phyloP scores from a whole-genome alignment of 2,888 invertebrate genomes.

The Asteroscopus sphinx region DNA sequence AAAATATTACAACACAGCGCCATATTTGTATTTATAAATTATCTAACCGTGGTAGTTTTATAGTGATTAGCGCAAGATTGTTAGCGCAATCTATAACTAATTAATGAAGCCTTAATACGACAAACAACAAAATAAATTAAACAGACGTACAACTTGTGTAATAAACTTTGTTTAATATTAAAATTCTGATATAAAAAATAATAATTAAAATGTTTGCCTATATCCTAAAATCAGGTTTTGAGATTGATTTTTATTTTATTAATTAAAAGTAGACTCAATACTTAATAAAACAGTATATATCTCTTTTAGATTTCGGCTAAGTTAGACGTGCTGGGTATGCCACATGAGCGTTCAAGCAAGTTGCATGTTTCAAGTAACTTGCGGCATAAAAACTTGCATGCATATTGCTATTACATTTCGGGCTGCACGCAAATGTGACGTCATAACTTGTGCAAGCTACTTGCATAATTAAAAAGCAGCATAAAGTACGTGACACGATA shows the following conservation, averaged over 20 bases:
- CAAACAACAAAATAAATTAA: conserved; percentile 60
- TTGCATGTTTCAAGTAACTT: too few relatives aligned
- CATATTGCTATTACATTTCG: too few relatives aligned
- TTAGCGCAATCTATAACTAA: conserved; percentile 27
- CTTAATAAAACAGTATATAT: background rate
- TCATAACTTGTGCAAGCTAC: too few relatives aligned
- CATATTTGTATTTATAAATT: background rate
- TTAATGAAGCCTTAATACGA: conserved; percentile 48
- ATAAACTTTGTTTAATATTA: conserved; percentile 61
- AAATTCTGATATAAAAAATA: conserved; percentile 50
- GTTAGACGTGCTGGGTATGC: conserved; percentile 3
- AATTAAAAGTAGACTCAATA: conserved; percentile 12
- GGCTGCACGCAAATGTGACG: too few relatives aligned
- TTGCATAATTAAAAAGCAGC: background rate
- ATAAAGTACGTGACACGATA: too few relatives aligned
- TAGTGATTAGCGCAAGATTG: background rate
- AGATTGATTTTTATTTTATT: conserved; percentile 23
- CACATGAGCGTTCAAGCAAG: too few relatives aligned
- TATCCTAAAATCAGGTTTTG: conserved; percentile 33
- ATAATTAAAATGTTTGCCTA: conserved; percentile 33
- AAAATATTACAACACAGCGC: conserved; percentile 3
- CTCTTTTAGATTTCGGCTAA: background rate
- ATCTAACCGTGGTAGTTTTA: conserved; percentile 18
- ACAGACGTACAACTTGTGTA: conserved; percentile 51
- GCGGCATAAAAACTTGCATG: too few relatives aligned